phyloP scores from a whole-genome alignment of 2,797 vertebrate genomes.

The Myotis daubentonii region DNA sequence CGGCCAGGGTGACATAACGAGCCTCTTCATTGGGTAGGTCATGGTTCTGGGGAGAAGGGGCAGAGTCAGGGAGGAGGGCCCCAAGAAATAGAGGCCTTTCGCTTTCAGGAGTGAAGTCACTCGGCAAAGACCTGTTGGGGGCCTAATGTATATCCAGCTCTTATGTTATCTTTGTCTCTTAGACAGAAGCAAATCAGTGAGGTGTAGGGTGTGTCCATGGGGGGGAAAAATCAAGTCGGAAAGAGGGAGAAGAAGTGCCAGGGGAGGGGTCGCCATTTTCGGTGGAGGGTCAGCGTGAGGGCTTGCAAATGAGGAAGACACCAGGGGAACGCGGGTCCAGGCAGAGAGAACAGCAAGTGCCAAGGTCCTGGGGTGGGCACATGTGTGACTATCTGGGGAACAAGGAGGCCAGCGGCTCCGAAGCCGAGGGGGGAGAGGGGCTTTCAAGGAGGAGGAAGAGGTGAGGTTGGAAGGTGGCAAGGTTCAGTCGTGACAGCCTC shows the following conservation, averaged over 20 bases:
- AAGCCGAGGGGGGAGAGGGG: background rate
- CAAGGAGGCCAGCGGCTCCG: background rate
- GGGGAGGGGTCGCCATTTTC: background rate
- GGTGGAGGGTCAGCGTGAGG: background rate
- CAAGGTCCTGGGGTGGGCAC: background rate
- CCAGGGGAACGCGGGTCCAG: background rate
- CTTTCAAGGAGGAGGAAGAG: background rate
- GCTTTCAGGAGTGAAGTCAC: background rate
- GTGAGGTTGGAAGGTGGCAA: background rate
- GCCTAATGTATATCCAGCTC: background rate
- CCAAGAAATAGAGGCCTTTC: background rate
- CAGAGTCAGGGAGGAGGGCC: background rate
- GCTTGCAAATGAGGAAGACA: background rate
- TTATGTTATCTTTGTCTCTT: background rate
- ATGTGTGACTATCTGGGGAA: background rate
- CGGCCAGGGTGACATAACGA: accelerated
- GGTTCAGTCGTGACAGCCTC: background rate
- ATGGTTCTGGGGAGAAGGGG: background rate
- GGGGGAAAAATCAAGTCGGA: background rate
- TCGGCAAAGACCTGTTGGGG: background rate
- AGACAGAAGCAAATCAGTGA: background rate
- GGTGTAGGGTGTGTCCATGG: background rate
- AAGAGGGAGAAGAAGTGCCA: background rate
- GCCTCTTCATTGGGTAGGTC: background rate
- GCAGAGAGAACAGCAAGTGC: background rate